Percentiles rank a stretch among this genome's conserved stretches.
These are phyloP conservation scores for Stegodyphus mimosarum DNA, from an alignment of 1,140 invertebrate genomes.

Conservation along the genomic window DNA sequence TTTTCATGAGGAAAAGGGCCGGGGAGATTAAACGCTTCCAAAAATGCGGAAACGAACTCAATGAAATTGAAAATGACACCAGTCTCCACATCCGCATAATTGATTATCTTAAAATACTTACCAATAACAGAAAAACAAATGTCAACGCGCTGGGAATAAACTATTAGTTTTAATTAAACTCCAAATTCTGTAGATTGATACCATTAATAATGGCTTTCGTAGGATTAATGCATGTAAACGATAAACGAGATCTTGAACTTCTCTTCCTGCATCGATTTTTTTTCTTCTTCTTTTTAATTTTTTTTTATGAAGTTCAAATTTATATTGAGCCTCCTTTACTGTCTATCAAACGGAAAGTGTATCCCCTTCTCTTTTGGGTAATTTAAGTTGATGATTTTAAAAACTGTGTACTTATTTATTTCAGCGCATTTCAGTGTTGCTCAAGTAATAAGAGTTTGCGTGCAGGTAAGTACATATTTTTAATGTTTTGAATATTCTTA, in stretches of 20 bases:
- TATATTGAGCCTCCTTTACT: no score
- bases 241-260: not conserved
- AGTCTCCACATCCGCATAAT: not conserved
- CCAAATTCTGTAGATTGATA: not conserved
- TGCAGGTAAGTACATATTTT: no score
- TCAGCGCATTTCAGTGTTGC: no score
- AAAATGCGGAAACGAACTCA: not conserved
- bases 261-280: not conserved
- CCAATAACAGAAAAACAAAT: constrained; percentile 6
- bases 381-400: no score
- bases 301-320: not conserved
- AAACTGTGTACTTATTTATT: no score
- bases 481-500: no score
- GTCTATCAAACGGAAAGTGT: no score
- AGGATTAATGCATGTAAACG: not conserved
- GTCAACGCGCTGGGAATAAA: not conserved
- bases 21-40: not conserved
- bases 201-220: not conserved
- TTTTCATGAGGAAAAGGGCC: no score
- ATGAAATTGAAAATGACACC: constrained; percentile 1
- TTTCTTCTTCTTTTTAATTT: not conserved
- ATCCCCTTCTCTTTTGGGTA: no score
- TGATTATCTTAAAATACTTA: constrained; percentile 5
- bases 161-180: constrained; percentile 13
- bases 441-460: no score